Conservation (phyloP, 2,797 vertebrate species). For the Pipistrellus pipistrellus region DNA sequence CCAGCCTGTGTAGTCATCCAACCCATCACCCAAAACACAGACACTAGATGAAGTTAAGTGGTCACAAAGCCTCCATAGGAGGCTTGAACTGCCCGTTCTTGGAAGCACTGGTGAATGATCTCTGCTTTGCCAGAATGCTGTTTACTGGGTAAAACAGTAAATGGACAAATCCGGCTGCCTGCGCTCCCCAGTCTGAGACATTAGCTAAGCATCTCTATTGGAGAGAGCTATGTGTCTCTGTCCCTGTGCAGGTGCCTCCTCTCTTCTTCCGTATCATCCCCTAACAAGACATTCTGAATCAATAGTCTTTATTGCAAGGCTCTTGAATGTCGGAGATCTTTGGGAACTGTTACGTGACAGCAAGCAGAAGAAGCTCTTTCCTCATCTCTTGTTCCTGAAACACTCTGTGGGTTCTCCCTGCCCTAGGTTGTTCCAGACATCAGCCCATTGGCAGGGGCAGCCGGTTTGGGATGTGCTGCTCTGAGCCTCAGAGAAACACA, state of each 20-base stretch:
- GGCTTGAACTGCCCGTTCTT: not conserved
- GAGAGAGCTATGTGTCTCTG: not conserved
- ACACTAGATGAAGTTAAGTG: not conserved
- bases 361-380: not conserved
- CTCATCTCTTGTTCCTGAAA: slow-evolving; percentile 45
- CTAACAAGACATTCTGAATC: not conserved
- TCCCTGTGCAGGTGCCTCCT: rapidly evolving
- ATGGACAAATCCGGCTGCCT: not conserved
- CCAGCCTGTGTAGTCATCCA: not conserved
- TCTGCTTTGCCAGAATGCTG: not conserved
- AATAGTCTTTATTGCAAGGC: not conserved
- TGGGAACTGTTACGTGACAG: not conserved
- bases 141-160: not conserved
- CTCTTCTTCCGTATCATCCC: not conserved
- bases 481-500: not conserved
- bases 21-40: not conserved
- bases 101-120: not conserved
- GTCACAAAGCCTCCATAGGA: not conserved
- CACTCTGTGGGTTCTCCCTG: not conserved
- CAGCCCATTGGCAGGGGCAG: not conserved
- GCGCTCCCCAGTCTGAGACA: not conserved
- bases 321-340: not conserved
- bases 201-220: not conserved
- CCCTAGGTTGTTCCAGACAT: not conserved
- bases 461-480: slow-evolving; percentile 2